phyloP scores from a whole-genome alignment of 1,140 invertebrate species.

The Panulirus ornatus region DNA sequence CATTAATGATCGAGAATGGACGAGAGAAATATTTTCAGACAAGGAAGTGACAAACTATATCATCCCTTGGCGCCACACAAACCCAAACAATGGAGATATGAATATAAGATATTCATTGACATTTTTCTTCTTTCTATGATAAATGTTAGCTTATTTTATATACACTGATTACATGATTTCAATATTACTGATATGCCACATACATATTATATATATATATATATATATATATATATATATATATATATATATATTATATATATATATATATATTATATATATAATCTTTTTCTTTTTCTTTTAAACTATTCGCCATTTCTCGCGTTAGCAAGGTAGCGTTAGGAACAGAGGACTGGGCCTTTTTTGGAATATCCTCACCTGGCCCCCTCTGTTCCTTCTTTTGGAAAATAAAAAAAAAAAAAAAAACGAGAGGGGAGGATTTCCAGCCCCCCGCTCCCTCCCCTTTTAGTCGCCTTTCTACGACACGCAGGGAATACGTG shows the following conservation, averaged over 20 bases:
- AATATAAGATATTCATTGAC: not conserved
- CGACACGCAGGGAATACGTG: too few relatives aligned
- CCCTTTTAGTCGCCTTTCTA: too few relatives aligned
- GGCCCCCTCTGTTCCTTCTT: too few relatives aligned
- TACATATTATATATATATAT: not conserved
- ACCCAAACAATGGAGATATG: not conserved
- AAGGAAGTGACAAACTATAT: not conserved
- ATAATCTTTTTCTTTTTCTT: too few relatives aligned
- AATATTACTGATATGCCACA: not conserved
- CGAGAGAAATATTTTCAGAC: not conserved
- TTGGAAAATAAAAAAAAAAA: too few relatives aligned
- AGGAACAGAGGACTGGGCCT: too few relatives aligned
- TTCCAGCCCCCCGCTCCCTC: too few relatives aligned
- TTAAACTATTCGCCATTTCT: too few relatives aligned
- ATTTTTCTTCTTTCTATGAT: not conserved
- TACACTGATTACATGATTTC: not conserved
- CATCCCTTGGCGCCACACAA: not conserved
- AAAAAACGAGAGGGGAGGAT: too few relatives aligned
- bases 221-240: not conserved
- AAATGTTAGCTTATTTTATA: not conserved
- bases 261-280: conserved; percentile 4
- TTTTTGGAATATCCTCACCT: too few relatives aligned
- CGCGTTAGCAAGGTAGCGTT: too few relatives aligned
- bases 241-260: not conserved
- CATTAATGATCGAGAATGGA: not conserved